Evolutionary conservation across 1,140 invertebrate species (phyloP).

Genomic region (Colletes gigas): DNA sequence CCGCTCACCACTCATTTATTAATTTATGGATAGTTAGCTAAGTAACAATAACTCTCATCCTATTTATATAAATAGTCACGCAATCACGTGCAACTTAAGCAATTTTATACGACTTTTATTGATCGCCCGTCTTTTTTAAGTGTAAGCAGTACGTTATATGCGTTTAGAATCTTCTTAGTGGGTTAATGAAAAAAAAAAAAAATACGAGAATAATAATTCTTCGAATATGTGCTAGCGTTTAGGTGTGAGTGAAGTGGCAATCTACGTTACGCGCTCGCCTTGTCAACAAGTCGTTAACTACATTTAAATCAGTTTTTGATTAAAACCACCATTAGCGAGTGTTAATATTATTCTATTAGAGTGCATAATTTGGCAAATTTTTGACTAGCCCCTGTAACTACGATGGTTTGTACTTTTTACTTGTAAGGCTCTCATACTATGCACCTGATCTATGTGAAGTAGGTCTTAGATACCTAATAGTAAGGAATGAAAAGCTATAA

Average conservation of each 20-base stretch:
- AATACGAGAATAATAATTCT: conserved; percentile 29
- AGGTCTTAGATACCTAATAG: conserved; percentile 34
- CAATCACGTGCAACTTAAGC: conserved; percentile 75
- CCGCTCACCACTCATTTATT: conserved; percentile 70
- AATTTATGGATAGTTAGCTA: conserved; percentile 64
- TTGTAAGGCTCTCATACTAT: conserved; percentile 37
- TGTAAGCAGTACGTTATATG: conserved; percentile 56
- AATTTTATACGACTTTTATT: conserved; percentile 79
- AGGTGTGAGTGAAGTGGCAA: conserved; percentile 48
- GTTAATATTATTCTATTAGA: conserved; percentile 37
- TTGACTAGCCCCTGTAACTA: conserved; percentile 33
- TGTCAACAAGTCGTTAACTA: conserved; percentile 49
- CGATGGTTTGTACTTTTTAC: conserved; percentile 28
- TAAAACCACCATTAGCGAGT: conserved; percentile 31
- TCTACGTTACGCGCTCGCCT: conserved; percentile 13
- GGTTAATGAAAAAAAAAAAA: conserved; percentile 43
- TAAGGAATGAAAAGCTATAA: conserved; percentile 9
- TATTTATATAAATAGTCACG: conserved; percentile 70
- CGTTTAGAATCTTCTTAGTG: conserved; percentile 53
- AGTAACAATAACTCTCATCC: conserved; percentile 64
- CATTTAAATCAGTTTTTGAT: conserved; percentile 51
- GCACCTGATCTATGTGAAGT: conserved; percentile 39
- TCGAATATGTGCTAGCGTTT: conserved; percentile 31
- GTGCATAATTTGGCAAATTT: conserved; percentile 38
- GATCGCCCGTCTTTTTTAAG: conserved; percentile 68